Evolutionary conservation across 2,797 vertebrate genomes (phyloP), one percentile per base, ranked within the genome.

Genomic region (Peromyscus aztecus): DNA sequence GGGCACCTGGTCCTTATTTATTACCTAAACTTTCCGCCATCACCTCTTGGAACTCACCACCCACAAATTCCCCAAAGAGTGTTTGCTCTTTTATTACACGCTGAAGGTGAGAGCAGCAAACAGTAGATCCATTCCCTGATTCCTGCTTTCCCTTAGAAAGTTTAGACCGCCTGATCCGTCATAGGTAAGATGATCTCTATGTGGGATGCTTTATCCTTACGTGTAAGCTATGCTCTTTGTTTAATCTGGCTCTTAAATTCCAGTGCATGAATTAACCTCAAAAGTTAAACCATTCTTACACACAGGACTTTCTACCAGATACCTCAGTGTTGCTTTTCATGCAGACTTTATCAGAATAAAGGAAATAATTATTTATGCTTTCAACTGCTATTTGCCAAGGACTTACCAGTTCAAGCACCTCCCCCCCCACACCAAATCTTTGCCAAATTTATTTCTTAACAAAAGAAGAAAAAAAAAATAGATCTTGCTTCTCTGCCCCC

Each of bases 381-480:
- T 97, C 88, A 97, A 97, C 89, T 65, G 73, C 81, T 93, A 75
- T 97, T 98, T 96, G 95, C 75, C 95, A 69, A 69, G 97, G 52
- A 85, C 96, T 98, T 98, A 97, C 84, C 95, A 91, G 92, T 96
- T 97, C 59, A 96, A 90, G 93, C 89, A 65, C 97, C 91, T 96
- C 90, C n/a, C 40, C 40, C 23, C 31, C 4, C 52, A 55, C 23
- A 29, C 34, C 52, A 78, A 14, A 59, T 34, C 59, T 90, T 96
- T n/a, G 75, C 93, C 49, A 80, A 97, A 97, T 97, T 97, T 97
- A 95, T 94, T 97, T 98, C 94, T 95, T 96, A 91, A 61, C 82
- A 86, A 97, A 94, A 98, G 91, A 23, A 85, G 97, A 97, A 73
- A 89, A 98, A 97, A 77, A 75, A 69, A 40, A 92, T 71, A 97